Base-by-base conservation (phyloP, 37 sponge, comb jelly and placozoan genomes). In the Aplysina aerophoba region DNA sequence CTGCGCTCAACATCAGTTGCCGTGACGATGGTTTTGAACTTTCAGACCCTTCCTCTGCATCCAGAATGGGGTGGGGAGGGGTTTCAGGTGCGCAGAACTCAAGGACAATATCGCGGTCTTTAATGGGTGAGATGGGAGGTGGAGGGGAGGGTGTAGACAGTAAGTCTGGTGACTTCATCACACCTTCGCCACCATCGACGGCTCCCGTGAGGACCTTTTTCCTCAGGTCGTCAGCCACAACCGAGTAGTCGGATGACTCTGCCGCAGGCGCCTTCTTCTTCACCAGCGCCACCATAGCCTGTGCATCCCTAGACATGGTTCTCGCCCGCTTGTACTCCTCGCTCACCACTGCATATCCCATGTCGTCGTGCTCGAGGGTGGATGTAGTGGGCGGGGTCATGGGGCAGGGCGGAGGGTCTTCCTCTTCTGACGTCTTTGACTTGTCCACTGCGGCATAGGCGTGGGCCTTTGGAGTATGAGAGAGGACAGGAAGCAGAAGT, bases 281-380 rank as follows among this genome's bases (percentile, higher is more conserved):
- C 3, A 39, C 53, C 21, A 21, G 24, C 25, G 44, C 20, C 53
- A 8, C 71, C 75, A 71, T 73, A 11, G 59, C 59, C 4, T 69
- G 22, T 19, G 66, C 79, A 1, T 50, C 78, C 41, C 39, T 75
- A 11, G 89, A 89, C 84, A 86, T 72, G 28, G 87, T 90, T 81
- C 87, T 55, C 59, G 88, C 88, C 74, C 92, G 88, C 74, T 80
- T 86, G 19, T 87, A 36, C 28, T 84, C 84, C 20, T 85, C 60
- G 21, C 87, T 87, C 15, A 93, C 81, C 0, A 89, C 68, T 22
- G 93, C 93, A 73, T 93, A 93, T 0, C 87, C 93, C 41, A 68
- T 69, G 53, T 93, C 87, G 61, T 75, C 78, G 25, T 75, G 78
- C 1, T 82, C 87, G 37, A 67, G 71, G 54, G 63, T 1, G 3